Base-by-base conservation (phyloP, 2,797 vertebrate genomes). In the Leptodactylus fallax region DNA sequence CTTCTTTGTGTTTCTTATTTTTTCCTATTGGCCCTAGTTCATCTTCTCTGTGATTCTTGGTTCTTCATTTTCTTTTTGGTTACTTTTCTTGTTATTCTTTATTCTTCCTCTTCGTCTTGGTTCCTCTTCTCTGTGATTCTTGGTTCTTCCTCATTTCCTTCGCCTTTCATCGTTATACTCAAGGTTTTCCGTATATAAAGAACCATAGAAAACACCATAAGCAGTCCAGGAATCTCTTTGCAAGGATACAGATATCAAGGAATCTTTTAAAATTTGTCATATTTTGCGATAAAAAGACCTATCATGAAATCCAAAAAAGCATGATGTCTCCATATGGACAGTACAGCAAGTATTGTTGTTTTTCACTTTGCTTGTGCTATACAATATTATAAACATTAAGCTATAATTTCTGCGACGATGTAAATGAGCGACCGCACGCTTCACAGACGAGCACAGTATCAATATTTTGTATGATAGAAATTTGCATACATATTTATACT, bases 401-500 rank as follows among this genome's bases (percentile, higher is more conserved):
- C n/a, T 51, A 1, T 25, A 9, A 45, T 23, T 23, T 76, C 36
- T 5, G 9, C 14, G 8, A 25, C 16, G 58, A 78, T 49, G n/a
- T 27, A 49, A 77, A 78, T 58, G 27, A 47, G 25, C 53, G 21
- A 47, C 36, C 19, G 7, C 11, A 2, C 21, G 36, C 71, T 51
- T 49, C 16, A 84, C 51, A n/a, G 71, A 51, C 21, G n/a, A 56
- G 49, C n/a, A 51, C 21, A 53, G 58, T 85, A 14, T 78, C 58
- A 77, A 74, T 77, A 85, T 78, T 85, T 27, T 23, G 58, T 49
- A 78, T 77, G 72, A 77, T 27, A 78, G 17, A 77, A 25, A 85
- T 78, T 77, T 51, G 49, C 71, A 77, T 76, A 60, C 56, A 77
- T 65, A 85, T 78, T 78, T 77, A 51, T 63, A 9, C 47, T 27